Evolutionary conservation across 2,797 vertebrate species (phyloP), one percentile per base, ranked within the genome.

Genomic region (Melanotaenia boesemani): DNA sequence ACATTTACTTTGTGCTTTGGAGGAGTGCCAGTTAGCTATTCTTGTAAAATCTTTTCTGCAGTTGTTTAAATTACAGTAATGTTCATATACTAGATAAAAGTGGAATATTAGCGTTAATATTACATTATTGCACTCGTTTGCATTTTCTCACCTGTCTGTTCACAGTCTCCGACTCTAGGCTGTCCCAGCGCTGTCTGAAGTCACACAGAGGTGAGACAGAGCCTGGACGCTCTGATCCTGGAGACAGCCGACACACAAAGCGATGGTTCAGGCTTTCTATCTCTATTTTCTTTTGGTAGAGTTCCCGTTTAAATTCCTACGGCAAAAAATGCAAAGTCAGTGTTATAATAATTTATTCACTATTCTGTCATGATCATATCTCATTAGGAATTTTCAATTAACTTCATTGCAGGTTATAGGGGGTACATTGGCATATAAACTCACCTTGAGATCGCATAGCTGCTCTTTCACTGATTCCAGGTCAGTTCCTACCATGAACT

Each of bases 271-370:
- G 88, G 70, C 96, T 97, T 85, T 98, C 97, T 57, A 96, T 94
- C 1, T 97, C 96, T 36, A 97, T 96, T 87, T 96, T 95, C 92
- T 95, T 95, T 92, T 97, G 96, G 85, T 97, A 96, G 30, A 98
- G 94, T 81, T 97, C 96, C 58, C 94, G 78, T 88, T 97, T 98
- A 87, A 97, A 96, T 76, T 95, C 95, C 97, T 98, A 87, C 63
- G 68, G 13, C 12, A 64, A 18, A 72, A 76, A 10, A 62, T 1
- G 36, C 46, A 0, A 70, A 56, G 22, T 36, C 15, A 46, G 26
- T 54, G 2, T 52, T 64, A 15, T n/a, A 20, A 32, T 2, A 39
- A 67, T 36, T 15, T 20, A 12, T 26, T 63, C 34, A 32, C 7
- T 41, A 55, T 65, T 57, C 15, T 13, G 4, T 20, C 37, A 32